Percentiles rank a stretch among this genome's conserved stretches.
Conservation (phyloP, 2,113 vertebrate genomes). For the Triplophysa tibetana region DNA sequence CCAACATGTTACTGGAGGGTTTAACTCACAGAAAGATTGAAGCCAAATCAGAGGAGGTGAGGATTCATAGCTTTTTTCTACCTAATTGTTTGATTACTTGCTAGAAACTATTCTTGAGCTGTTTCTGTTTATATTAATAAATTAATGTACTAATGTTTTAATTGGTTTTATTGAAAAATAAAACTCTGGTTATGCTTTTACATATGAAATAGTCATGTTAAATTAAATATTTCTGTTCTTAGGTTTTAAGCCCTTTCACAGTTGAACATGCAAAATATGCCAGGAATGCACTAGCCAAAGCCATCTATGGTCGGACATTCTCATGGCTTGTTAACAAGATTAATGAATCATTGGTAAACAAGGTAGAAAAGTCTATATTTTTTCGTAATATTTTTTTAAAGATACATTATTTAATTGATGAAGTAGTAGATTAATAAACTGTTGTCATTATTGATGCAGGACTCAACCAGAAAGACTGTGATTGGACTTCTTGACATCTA, state of each 20-base stretch:
- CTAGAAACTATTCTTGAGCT: neutral
- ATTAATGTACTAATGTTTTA: neutral
- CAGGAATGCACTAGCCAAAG: constrained; percentile 89
- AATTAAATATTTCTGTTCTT: constrained; percentile 1
- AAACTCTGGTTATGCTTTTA: neutral
- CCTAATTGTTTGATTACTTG: neutral
- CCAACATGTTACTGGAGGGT: constrained; percentile 76
- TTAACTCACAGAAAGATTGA: constrained; percentile 89
- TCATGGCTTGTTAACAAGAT: constrained; percentile 93
- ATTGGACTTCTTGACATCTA: constrained; percentile 96
- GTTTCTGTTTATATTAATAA: neutral
- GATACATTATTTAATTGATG: neutral
- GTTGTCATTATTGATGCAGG: constrained; percentile 66
- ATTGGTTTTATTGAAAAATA: too few species aligned
- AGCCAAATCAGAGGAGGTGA: constrained; percentile 85
- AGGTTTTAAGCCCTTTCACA: constrained; percentile 89
- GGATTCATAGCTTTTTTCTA: neutral
- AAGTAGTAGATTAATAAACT: neutral
- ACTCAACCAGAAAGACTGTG: constrained; percentile 82
- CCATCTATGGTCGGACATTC: constrained; percentile 89
- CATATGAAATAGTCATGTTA: neutral
- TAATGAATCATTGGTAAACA: constrained; percentile 87
- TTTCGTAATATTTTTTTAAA: neutral
- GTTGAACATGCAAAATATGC: constrained; percentile 84
- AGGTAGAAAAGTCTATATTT: constrained; percentile 62